Evolutionary conservation across 1,140 invertebrate species (phyloP).

Genomic region (Ceratosolen solmsi): DNA sequence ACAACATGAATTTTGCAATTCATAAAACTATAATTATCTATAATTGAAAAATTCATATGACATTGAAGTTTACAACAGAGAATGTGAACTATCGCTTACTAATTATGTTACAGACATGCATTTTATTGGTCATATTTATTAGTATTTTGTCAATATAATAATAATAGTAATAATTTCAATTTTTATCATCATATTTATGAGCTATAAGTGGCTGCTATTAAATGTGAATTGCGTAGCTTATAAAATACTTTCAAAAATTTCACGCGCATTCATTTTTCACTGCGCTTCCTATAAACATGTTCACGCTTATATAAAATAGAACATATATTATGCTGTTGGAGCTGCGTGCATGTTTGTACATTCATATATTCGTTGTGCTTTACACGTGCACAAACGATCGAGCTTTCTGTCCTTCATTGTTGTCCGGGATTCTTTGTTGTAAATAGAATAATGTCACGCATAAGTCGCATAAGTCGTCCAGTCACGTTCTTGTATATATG

Average conservation of each 20-base stretch:
- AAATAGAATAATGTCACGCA: constrained; percentile 8
- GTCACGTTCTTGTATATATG: constrained; percentile 27
- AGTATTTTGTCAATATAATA: no score
- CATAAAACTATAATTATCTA: no score
- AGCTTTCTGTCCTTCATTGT: constrained; percentile 21
- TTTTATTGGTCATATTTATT: no score
- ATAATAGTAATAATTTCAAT: no score
- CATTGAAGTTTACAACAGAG: no score
- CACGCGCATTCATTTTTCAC: constrained; percentile 36
- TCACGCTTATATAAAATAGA: constrained; percentile 39
- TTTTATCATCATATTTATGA: no score
- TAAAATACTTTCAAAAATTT: constrained; percentile 22
- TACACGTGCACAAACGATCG: constrained; percentile 36
- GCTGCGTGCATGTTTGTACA: constrained; percentile 20
- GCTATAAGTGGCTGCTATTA: constrained; percentile 31
- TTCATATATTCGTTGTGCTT: constrained; percentile 38
- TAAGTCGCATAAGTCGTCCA: not conserved
- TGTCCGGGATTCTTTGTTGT: constrained; percentile 27
- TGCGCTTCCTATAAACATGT: constrained; percentile 38
- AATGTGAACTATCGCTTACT: no score
- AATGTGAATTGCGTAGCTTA: constrained; percentile 28
- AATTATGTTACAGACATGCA: no score
- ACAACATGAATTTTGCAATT: no score
- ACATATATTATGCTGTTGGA: constrained; percentile 23
- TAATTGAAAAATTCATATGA: no score